Evolutionary conservation across 2,888 invertebrate genomes (phyloP), one percentile per base, ranked within the genome.

Genomic region (Adela reaumurella): DNA sequence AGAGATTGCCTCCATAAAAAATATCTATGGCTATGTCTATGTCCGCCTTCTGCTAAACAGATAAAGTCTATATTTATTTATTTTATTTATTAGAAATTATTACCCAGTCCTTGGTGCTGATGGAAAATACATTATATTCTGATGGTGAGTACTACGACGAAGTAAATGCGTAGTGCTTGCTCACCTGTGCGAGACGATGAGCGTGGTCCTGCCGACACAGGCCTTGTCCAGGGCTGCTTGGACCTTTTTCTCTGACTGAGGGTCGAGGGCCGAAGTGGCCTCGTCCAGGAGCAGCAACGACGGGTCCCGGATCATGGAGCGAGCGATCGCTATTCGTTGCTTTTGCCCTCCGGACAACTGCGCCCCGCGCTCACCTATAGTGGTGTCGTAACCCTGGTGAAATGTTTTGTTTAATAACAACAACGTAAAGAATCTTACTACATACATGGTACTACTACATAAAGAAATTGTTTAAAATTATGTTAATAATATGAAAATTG

Each of bases 341-440:
- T 91, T 92, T 65, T 92, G 92, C 0, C 92, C 92, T 0, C 92
- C 92, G 2, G 89, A 89, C 46, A 92, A 70, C 53, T 90, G 90
- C 0, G 89, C 86, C 0, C 92, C 92, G 46, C 88, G 78, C 60
- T 92, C 91, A 1, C 92, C 92, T 46, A 92, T 90, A 56, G 88
- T 64, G 3, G 92, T 92, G 43, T 89, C 84, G 60, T 91, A 92
- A 17, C 88, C 87, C 81, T 86, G 52, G n/a, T n/a, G n/a, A n/a
- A n/a, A n/a, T n/a, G 5, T 55, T 55, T 56, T 35, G 41, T n/a
- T n/a, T 10, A 35, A 35, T 35, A 10, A 11, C 35, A 11, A 35
- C 35, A 35, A 14, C 35, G 35, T 35, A 35, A n/a, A n/a, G n/a
- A n/a, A n/a, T n/a, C n/a, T n/a, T n/a, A n/a, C n/a, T n/a, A 19